phyloP scores from a whole-genome alignment of 2,888 invertebrate genomes.

The Cheilosia grossa region DNA sequence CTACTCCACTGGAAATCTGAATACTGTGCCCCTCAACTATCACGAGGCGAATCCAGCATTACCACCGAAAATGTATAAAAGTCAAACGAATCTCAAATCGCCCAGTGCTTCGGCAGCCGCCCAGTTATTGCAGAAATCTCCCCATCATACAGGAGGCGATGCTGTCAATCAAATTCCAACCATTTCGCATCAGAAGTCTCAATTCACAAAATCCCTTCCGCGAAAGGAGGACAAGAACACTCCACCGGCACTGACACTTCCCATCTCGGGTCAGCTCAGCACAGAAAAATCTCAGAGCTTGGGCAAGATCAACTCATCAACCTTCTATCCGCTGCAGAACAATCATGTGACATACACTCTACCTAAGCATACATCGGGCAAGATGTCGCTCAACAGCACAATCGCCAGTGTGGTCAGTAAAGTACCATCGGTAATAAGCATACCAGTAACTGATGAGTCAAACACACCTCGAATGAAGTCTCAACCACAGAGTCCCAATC shows the following conservation, averaged over 20 bases:
- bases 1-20: slow-evolving; percentile 63
- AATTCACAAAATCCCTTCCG: slow-evolving; percentile 77
- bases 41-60: slow-evolving; percentile 80
- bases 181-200: slow-evolving; percentile 71
- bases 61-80: slow-evolving; percentile 83
- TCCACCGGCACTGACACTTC: slow-evolving; percentile 80
- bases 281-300: slow-evolving; percentile 75
- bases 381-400: slow-evolving; percentile 82
- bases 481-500: slow-evolving; percentile 69
- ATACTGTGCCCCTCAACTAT: slow-evolving; percentile 73
- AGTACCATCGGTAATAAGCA: slow-evolving; percentile 83
- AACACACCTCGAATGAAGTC: slow-evolving; percentile 68
- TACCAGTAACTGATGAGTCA: slow-evolving; percentile 78
- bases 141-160: slow-evolving; percentile 38
- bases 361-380: slow-evolving; percentile 82
- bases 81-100: slow-evolving; percentile 81
- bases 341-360: slow-evolving; percentile 82
- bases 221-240: slow-evolving; percentile 77
- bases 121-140: slow-evolving; percentile 73
- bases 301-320: slow-evolving; percentile 82
- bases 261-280: slow-evolving; percentile 72
- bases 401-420: slow-evolving; percentile 83
- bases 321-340: slow-evolving; percentile 82
- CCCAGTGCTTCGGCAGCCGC: slow-evolving; percentile 67
- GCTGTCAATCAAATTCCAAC: slow-evolving; percentile 60